Base-by-base conservation (phyloP, 1,140 invertebrate genomes). In the Belonocnema kinseyi region DNA sequence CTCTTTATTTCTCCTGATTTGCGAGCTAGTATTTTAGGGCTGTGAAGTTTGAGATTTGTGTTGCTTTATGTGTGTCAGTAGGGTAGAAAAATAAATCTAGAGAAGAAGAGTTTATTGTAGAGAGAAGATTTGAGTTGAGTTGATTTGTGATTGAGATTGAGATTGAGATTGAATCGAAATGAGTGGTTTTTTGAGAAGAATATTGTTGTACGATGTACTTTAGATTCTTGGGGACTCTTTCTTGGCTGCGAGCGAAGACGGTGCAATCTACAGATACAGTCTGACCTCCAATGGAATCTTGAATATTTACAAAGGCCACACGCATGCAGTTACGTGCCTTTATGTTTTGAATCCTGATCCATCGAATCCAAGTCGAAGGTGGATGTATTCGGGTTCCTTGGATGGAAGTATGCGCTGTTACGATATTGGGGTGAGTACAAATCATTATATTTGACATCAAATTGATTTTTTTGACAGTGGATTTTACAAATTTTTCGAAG, bases 391-490 rank as follows among this genome's bases (percentile, higher is more conserved):
- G 14, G 94, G 93, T 8, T 94, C 94, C 3, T 86, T 94, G 54
- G 94, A 94, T 83, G 92, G 92, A 4, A 91, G 91, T 76, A 91
- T 94, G 83, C 88, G 93, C 17, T 93, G 93, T 83, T 94, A 93
- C 80, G 91, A 93, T 83, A 90, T 94, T 75, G 91, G 90, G 86
- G 93, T 94, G 89, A 89, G 77, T 80, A 75, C 75, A 58, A 70
- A 75, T 50, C 4, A 33, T 33, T 4, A 33, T 26, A 26, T 3
- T 5, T 5, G 5, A 0, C 3, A 5, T 33, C 26, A 26, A 1
- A 26, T 26, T 26, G 1, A 26, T 26, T 26, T 26, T 26, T 26
- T 26, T 26, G 1, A 26, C 21, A 2, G 21, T 1, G 21, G 1
- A 26, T 26, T 26, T 26, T 1, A 26, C 21, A 26, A 26, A 26